Evolutionary conservation across 2,888 invertebrate genomes (phyloP).

Genomic region (Abscondita cerata): DNA sequence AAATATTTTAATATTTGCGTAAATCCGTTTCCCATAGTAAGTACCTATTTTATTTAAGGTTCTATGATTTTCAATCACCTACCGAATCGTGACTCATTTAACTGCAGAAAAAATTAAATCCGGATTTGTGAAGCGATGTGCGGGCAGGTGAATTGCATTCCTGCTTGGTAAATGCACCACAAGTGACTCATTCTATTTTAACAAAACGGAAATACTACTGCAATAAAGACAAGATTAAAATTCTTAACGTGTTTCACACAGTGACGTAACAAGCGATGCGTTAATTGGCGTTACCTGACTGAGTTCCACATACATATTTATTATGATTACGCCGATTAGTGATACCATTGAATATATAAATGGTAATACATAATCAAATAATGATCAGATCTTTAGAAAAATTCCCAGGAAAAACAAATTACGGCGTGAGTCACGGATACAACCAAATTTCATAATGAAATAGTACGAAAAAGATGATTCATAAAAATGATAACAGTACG

Average conservation of each 20-base stretch:
- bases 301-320: too few species aligned
- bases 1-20: too few species aligned
- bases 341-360: neutral
- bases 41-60: too few species aligned
- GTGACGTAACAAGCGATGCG: slow-evolving; percentile 12
- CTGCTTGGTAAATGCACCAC: neutral
- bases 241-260: slow-evolving; percentile 12
- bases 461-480: slow-evolving; percentile 13
- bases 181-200: slow-evolving; percentile 5
- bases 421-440: slow-evolving; percentile 11
- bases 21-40: too few species aligned
- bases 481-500: slow-evolving; percentile 21
- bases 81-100: neutral
- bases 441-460: slow-evolving; percentile 5
- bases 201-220: slow-evolving; percentile 9
- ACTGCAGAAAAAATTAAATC: neutral
- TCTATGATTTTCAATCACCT: too few species aligned
- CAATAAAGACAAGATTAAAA: slow-evolving; percentile 12
- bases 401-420: slow-evolving; percentile 14
- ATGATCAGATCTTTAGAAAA: neutral
- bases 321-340: too few species aligned
- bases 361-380: neutral
- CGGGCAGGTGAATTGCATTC: slow-evolving; percentile 12
- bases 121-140: neutral
- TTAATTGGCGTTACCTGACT: too few species aligned